Evolutionary conservation across 2,797 vertebrate genomes (phyloP), one percentile per base, ranked within the genome.

Genomic region (Megaceryle alcyon): DNA sequence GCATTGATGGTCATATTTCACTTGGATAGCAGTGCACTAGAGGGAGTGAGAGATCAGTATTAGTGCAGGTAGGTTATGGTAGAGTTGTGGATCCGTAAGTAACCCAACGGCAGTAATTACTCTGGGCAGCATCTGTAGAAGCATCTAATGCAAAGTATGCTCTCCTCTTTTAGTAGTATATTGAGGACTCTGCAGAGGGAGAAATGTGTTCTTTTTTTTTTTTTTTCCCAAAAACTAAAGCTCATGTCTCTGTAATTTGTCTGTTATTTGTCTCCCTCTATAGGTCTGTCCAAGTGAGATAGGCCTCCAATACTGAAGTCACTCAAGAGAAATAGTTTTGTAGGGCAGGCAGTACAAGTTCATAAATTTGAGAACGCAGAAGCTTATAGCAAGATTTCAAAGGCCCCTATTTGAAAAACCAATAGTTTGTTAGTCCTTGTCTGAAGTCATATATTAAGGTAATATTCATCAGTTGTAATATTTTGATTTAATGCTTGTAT

Each of bases 1-100:
- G 49, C 22, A 28, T 46, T n/a, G 28, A 48, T 80, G 75, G 77
- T 88, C 35, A 49, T 75, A 73, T 93, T 96, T 96, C 73, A 41
- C 21, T 77, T 41, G 35, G 37, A 57, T 12, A 89, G 29, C 14
- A 82, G 25, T n/a, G 49, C 72, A 59, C 43, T 60, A 66, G 83
- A 73, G 64, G 60, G 71, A 72, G 35, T 6, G 82, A 79, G 41
- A 88, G 26, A 63, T 41, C 7, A 29, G 9, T 60, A 48, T 29
- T 28, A 66, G 31, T 63, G n/a, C 44, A 81, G 29, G 23, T 26
- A 77, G 8, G 11, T 48, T 61, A 29, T 25, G 31, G 39, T 22
- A 80, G 56, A 76, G 23, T 57, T 78, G 41, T 31, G 3, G 9
- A 17, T 77, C 44, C 2, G 0, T 43, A 66, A 82, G 70, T 85